Evolutionary conservation across 2,113 vertebrate genomes (phyloP), one percentile per base, ranked within the genome.

Genomic region (Hippocampus barbouri): DNA sequence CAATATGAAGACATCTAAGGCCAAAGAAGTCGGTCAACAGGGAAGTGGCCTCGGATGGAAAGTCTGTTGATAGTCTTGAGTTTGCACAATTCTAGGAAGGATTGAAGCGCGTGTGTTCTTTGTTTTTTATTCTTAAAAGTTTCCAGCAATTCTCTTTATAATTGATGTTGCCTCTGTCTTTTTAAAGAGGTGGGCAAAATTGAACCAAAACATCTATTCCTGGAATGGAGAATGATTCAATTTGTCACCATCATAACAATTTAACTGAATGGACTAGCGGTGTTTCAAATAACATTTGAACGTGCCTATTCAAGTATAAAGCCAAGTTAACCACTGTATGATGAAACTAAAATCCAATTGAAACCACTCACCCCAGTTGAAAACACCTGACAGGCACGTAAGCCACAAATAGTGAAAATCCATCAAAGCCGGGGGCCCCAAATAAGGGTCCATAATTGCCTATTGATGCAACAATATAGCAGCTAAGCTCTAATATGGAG

Each of bases 21-120:
- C 1, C n/a, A n/a, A n/a, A 18, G 5, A 61, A 34, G 59, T 61
- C 59, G 16, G 27, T 34, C 15, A 18, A 34, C 59, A 34, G 59
- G 59, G 59, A 34, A 34, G 27, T 61, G 59, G 7, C 8, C 27
- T 34, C 4, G 27, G 16, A 9, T 18, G 27, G 27, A 16, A 61
- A 20, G 27, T 61, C 59, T 61, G 59, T 8, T 61, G 59, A 34
- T 34, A 34, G 59, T 2, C 57, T 60, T 60, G 57, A 34, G 15
- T 60, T 6, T 61, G 59, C 59, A 61, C 59, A 61, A 61, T 61
- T 61, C 1, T 30, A 61, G 59, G 59, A 61, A 61, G 59, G 16
- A 30, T 61, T 27, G 4, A 59, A 59, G 56, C 15, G 56, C 15
- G 59, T 56, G 21, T 18, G 10, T 56, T 23, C 21, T 56, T 56